phyloP scores from a whole-genome alignment of 2,113 vertebrate species.

The Anthoscopus minutus region DNA sequence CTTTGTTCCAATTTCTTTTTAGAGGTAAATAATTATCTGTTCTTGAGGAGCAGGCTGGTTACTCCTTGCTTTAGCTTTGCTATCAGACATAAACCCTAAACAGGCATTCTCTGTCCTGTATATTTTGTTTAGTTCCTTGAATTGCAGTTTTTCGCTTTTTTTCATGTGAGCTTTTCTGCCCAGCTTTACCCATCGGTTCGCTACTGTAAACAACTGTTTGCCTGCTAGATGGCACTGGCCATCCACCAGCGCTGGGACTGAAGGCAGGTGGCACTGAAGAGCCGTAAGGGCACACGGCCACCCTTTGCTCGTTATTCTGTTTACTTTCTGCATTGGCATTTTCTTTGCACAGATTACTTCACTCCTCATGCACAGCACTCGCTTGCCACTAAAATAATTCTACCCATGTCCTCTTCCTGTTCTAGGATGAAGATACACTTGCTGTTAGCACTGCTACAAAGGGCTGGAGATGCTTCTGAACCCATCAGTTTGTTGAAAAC shows the following conservation, averaged over 20 bases:
- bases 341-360: slow-evolving; percentile 44
- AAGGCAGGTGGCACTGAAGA: slow-evolving; percentile 53
- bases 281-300: slow-evolving; percentile 27
- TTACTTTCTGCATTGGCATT: slow-evolving; percentile 44
- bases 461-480: neutral
- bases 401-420: neutral
- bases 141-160: neutral
- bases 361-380: neutral
- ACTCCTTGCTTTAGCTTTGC: neutral
- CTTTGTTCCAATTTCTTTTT: neutral
- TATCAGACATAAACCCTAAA: neutral
- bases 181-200: neutral
- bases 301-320: slow-evolving; percentile 1
- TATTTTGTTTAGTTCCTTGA: neutral
- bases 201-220: slow-evolving; percentile 38
- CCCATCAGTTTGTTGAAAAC: neutral
- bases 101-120: neutral
- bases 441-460: neutral
- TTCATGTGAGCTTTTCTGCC: neutral
- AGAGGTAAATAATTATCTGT: neutral
- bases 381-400: neutral
- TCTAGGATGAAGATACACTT: neutral
- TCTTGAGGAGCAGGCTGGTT: neutral
- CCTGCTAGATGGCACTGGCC: slow-evolving; percentile 66
- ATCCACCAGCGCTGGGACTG: slow-evolving; percentile 7